These are phyloP conservation scores for Heliconius nattereri DNA, from an alignment of 1,140 invertebrate species.

Conservation along the genomic window DNA sequence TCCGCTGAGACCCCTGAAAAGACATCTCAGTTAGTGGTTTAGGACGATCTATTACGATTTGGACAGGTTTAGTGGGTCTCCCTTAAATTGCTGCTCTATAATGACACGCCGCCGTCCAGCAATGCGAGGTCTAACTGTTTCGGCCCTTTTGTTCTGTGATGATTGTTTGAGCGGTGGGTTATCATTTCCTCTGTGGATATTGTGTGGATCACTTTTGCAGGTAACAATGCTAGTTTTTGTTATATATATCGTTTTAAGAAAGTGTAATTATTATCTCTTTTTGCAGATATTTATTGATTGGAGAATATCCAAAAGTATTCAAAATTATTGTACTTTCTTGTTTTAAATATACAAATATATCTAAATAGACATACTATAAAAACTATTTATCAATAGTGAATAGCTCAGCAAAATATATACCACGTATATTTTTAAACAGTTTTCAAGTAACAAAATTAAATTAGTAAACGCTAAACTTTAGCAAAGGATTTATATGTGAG, in stretches of 20 bases:
- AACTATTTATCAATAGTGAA: no score
- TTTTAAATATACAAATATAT: no score
- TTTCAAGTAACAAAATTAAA: constrained; percentile 38
- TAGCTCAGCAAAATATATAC: not conserved
- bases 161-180: constrained; percentile 66
- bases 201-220: constrained; percentile 52
- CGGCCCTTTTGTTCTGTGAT: constrained; percentile 69
- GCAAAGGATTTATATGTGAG: constrained; percentile 41
- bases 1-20: constrained; percentile 55
- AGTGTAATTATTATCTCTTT: not conserved
- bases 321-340: no score
- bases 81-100: constrained; percentile 53
- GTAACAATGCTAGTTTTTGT: constrained; percentile 52
- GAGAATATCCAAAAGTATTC: not conserved
- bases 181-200: constrained; percentile 55
- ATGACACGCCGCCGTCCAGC: constrained; percentile 61
- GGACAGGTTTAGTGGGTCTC: constrained; percentile 48
- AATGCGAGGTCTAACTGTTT: constrained; percentile 60
- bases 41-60: constrained; percentile 31
- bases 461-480: constrained; percentile 19
- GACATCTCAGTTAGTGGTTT: constrained; percentile 39
- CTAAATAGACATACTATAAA: no score
- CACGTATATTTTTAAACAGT: constrained; percentile 23
- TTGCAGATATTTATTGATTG: not conserved
- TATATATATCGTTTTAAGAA: constrained; percentile 1